phyloP scores from a whole-genome alignment of 1,140 invertebrate genomes.

The Lasioglossum albipes region DNA sequence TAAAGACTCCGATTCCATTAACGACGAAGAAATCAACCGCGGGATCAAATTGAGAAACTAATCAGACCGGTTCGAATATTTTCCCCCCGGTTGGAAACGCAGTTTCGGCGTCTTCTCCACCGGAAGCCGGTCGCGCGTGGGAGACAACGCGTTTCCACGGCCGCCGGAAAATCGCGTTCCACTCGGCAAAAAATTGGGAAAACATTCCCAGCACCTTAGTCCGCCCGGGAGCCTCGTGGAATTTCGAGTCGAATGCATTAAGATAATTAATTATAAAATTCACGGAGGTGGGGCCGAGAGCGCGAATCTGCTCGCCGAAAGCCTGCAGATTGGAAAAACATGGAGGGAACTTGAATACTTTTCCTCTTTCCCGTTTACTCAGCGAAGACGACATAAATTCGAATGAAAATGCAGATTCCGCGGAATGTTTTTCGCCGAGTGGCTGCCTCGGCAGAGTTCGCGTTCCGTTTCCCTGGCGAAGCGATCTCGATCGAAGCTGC shows the following conservation, averaged over 20 bases:
- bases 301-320: background rate
- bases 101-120: no score
- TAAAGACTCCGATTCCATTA: no score
- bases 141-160: slow-evolving; percentile 20
- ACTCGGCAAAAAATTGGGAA: slow-evolving; percentile 41
- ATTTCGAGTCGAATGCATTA: slow-evolving; percentile 66
- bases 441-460: background rate
- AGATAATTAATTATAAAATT: slow-evolving; percentile 71
- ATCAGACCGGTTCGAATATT: no score
- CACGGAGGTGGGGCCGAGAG: background rate
- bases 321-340: slow-evolving; percentile 56
- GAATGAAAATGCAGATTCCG: slow-evolving; percentile 73
- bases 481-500: background rate
- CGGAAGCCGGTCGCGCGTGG: slow-evolving; percentile 6
- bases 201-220: slow-evolving; percentile 38
- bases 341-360: slow-evolving; percentile 59
- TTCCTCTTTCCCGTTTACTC: slow-evolving; percentile 65
- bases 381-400: slow-evolving; percentile 61
- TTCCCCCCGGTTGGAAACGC: no score
- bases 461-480: background rate
- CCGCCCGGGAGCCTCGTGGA: background rate
- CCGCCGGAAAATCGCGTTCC: slow-evolving; percentile 32
- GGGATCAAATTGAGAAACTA: no score
- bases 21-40: no score
- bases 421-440: slow-evolving; percentile 65